phyloP scores from a whole-genome alignment of 2,113 vertebrate genomes.

The Mirounga angustirostris region DNA sequence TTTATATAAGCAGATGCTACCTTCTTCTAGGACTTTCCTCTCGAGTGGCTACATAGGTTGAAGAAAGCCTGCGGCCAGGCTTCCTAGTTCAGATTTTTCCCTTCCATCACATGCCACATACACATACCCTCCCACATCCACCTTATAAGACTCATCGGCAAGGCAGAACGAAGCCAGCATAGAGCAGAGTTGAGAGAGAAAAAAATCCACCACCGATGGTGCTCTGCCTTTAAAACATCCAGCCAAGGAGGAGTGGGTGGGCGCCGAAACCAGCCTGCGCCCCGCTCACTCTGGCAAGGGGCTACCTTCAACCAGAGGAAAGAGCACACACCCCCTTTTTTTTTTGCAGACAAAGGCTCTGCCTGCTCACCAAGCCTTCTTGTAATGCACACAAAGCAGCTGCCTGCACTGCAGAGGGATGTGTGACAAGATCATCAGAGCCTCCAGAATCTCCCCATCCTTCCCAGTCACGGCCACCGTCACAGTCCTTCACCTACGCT shows the following conservation, averaged over 20 bases:
- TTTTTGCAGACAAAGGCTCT: background rate
- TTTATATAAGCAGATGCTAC: background rate
- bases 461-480: background rate
- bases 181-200: background rate
- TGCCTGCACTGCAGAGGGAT: background rate
- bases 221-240: background rate
- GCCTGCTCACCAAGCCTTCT: background rate
- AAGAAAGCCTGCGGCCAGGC: background rate
- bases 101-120: background rate
- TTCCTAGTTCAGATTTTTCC: background rate
- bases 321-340: background rate
- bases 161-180: constrained; percentile 22
- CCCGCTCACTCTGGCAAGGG: background rate
- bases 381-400: background rate
- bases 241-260: background rate
- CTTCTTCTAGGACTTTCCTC: background rate
- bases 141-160: background rate
- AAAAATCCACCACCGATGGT: background rate
- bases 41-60: background rate
- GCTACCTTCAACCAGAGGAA: background rate
- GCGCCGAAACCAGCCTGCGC: background rate
- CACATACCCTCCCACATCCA: background rate
- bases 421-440: background rate
- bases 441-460: background rate
- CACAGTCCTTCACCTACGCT: background rate